Base-by-base conservation (phyloP, 2,797 vertebrate genomes). In the Sarcoramphus papa region DNA sequence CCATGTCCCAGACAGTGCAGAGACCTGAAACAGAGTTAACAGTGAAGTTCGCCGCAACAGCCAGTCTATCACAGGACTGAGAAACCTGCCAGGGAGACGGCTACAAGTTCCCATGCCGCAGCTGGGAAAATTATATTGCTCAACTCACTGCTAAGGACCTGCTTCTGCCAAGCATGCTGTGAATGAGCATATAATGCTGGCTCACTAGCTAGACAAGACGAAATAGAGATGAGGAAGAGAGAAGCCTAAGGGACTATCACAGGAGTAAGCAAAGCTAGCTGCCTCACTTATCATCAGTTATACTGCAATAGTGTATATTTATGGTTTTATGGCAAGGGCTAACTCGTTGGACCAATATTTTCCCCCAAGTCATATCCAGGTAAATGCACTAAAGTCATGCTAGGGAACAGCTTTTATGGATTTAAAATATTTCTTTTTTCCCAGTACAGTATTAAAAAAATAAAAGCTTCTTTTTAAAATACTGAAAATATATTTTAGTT, bases 371-470 rank as follows among this genome's bases (percentile, higher is more conserved):
- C 73, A 60, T 40, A 63, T 79, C 40, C 76, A 92, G 78, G 78
- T 90, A 93, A 95, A 93, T 84, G 83, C 69, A 91, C 47, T 41
- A 25, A 91, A 94, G 70, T 82, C 47, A 62, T 43, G 54, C 33
- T 45, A 91, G 75, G 78, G 59, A 85, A 91, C 33, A 54, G 70
- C 19, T 91, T 83, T 81, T 48, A 75, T 57, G 88, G 57, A 77
- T 91, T 93, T 74, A 95, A 92, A 96, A 62, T 69, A 96, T 59
- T 85, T 95, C 56, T 65, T 85, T 78, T 92, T 64, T 69, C 67
- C 75, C 45, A 64, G 91, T 93, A 97, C 89, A 94, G 76, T 91
- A 89, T 93, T 97, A 97, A 95, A 97, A 97, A 97, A 97, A 97
- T 97, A 97, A 90, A 97, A 92, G 74, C 59, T 94, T 96, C 88